A percentile compares a stretch with the other conserved stretches of the same genome.
Evolutionary conservation across 2,888 invertebrate genomes (phyloP).

Genomic region (Drosophila birchii): DNA sequence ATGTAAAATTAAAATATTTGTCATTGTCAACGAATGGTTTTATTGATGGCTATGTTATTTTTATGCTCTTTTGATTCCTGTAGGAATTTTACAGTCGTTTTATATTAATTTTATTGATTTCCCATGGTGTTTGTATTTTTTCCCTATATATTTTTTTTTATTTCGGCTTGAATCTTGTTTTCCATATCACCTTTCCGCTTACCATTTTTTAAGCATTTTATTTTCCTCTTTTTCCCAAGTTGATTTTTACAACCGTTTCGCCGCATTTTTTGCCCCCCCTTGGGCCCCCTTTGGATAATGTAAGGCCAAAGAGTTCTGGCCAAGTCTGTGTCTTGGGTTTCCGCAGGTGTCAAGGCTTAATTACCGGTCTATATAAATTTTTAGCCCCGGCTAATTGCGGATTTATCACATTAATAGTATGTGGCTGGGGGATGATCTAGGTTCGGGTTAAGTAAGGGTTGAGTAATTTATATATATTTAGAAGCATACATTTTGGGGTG

Average conservation of each 20-base stretch:
- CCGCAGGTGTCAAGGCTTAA: constrained; percentile 53
- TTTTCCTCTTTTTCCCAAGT: neutral
- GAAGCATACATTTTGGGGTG: neutral
- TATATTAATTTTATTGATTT: constrained; percentile 9
- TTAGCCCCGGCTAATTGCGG: constrained; percentile 61
- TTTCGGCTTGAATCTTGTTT: constrained; percentile 3
- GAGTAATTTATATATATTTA: neutral
- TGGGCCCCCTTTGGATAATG: neutral
- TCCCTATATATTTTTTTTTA: too few relatives aligned
- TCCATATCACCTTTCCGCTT: neutral
- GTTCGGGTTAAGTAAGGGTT: neutral
- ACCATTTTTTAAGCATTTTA: constrained; percentile 1
- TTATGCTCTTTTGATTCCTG: neutral
- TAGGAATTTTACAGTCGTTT: neutral
- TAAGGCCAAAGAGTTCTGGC: constrained; percentile 1
- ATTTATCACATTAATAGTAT: constrained; percentile 56
- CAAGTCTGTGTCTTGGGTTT: neutral
- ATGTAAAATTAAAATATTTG: constrained; percentile 6
- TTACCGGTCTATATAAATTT: constrained; percentile 69
- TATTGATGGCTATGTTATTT: neutral
- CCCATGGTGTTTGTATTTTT: neutral
- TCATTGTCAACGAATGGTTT: neutral
- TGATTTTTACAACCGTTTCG: neutral
- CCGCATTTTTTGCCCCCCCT: neutral
- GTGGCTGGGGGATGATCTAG: too few relatives aligned